Base-by-base conservation (phyloP, 2,113 vertebrate genomes). In the Nycticorax nycticorax region DNA sequence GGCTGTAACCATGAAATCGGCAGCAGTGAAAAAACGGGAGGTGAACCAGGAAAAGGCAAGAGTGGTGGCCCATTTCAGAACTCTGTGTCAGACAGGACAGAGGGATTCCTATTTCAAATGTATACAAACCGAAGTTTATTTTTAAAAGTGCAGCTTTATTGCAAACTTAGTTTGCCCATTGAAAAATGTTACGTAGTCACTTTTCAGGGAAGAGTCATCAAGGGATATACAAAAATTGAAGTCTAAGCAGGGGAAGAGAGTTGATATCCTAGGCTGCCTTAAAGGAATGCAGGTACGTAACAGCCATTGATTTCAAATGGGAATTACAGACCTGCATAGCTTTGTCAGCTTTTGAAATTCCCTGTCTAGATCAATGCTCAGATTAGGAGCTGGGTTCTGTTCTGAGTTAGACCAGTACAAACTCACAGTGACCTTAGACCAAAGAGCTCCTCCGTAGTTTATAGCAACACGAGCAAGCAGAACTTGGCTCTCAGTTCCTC, bases 11-110 rank as follows among this genome's bases (percentile, higher is more conserved):
- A 57, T 48, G 14, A 85, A 85, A 84, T 39, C 3, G 3, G 53
- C 1, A 26, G 68, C 52, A 94, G 88, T 95, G 91, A 89, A 89
- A 83, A 84, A 96, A 93, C 47, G 56, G 96, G 95, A 95, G 79
- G 92, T 97, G 96, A 97, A 98, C 97, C 96, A 97, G 62, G 92
- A 96, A 96, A 97, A 97, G 97, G 95, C 97, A 98, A 97, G 95
- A 97, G 92, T 88, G 94, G 95, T 91, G 93, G 87, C 97, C 96
- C 57, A 55, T 87, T 97, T 95, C 92, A 88, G 85, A 97, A 96
- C 86, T 95, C 93, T 89, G 88, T 79, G 92, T 80, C 78, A 91
- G 75, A 95, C 97, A 97, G 94, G 96, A 97, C 75, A 97, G 80
- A 96, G 93, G 96, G 96, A 96, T 92, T 97, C 95, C 95, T 96